These are phyloP conservation scores for Drosophila albomicans DNA, from an alignment of 1,140 invertebrate species.

Conservation along the genomic window DNA sequence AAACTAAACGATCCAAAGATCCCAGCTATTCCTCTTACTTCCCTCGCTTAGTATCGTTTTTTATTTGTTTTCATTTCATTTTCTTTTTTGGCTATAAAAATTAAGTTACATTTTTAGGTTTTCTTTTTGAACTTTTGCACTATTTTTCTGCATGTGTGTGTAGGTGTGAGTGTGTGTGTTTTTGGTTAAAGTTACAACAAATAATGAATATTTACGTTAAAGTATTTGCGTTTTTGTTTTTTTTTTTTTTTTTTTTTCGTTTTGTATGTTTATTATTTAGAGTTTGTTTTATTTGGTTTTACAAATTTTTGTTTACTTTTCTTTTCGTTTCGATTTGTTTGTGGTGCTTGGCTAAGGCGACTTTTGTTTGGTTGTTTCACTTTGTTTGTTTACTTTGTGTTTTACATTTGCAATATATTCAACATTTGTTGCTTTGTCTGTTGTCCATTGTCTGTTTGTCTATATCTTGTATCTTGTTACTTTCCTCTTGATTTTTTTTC, in stretches of 20 bases:
- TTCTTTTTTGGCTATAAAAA: constrained; percentile 83
- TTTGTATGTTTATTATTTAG: constrained; percentile 39
- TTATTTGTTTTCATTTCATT: constrained; percentile 35
- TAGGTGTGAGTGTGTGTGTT: constrained; percentile 48
- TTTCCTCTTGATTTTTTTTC: constrained; percentile 15
- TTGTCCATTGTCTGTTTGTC: constrained; percentile 42
- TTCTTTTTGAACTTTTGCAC: constrained; percentile 76
- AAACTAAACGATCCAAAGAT: constrained; percentile 67
- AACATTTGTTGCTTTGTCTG: constrained; percentile 62
- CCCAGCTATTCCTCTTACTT: constrained; percentile 10
- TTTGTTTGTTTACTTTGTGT: constrained; percentile 61
- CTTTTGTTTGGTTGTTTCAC: constrained; percentile 80
- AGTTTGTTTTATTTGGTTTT: constrained; percentile 55
- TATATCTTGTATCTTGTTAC: constrained; percentile 43
- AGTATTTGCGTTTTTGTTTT: constrained; percentile 48
- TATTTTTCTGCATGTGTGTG: constrained; percentile 68
- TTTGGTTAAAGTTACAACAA: constrained; percentile 70
- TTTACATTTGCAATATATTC: constrained; percentile 81
- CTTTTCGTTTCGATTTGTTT: constrained; percentile 68
- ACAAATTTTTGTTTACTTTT: constrained; percentile 57
- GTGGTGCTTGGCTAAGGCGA: constrained; percentile 83
- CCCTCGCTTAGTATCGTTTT: constrained; percentile 18
- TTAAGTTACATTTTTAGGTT: constrained; percentile 73
- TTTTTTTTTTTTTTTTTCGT: constrained; percentile 48
- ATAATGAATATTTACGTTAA: constrained; percentile 70